Percentiles rank a stretch among this genome's conserved stretches.
These are phyloP conservation scores for Prionailurus viverrinus DNA, from an alignment of 2,113 vertebrate genomes.

Conservation along the genomic window DNA sequence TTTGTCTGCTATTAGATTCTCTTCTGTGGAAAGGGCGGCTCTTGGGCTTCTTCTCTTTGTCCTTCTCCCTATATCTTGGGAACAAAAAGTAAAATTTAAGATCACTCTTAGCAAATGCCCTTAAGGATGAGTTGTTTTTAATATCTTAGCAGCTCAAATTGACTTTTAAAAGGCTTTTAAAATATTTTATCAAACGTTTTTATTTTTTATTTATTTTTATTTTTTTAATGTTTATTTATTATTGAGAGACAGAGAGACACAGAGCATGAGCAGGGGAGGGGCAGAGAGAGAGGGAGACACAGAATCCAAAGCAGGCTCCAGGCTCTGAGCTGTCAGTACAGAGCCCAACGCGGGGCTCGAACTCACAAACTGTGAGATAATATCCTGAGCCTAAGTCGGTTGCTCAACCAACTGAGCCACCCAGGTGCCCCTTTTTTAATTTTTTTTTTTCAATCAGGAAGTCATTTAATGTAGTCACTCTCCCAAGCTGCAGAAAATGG, in stretches of 20 bases:
- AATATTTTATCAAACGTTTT: slow-evolving; percentile 12
- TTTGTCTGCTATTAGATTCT: background rate
- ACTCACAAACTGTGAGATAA: no score
- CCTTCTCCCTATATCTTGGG: background rate
- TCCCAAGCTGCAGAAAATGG: background rate
- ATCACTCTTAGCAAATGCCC: background rate
- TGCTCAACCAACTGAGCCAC: no score
- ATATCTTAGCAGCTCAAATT: background rate
- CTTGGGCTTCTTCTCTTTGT: background rate
- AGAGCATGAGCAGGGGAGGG: no score
- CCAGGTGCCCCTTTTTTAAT: background rate
- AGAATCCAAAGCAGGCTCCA: no score
- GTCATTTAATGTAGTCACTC: background rate
- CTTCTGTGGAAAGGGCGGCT: background rate
- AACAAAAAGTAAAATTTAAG: slow-evolving; percentile 7
- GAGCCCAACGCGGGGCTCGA: no score
- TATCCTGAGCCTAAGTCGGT: no score
- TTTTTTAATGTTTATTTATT: no score
- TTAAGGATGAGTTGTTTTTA: background rate
- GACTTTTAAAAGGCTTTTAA: background rate
- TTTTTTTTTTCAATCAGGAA: background rate
- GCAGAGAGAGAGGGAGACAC: no score
- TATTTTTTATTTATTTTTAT: background rate
- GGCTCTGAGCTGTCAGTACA: no score
- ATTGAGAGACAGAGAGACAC: no score